These are phyloP conservation scores for Cettia cetti DNA, from an alignment of 2,113 vertebrate genomes.

Conservation along the genomic window DNA sequence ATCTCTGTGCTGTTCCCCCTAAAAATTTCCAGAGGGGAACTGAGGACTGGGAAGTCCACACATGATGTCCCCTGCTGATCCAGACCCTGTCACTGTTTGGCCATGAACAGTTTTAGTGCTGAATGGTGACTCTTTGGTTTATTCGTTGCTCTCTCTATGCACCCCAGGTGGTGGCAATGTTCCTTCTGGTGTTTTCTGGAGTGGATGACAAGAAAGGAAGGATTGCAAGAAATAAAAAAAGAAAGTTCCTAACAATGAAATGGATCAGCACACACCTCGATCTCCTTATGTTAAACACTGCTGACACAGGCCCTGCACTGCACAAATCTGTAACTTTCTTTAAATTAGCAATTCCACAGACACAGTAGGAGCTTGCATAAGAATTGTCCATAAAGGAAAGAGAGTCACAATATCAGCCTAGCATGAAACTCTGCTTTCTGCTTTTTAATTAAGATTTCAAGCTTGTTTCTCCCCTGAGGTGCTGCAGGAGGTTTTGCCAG, in stretches of 20 bases:
- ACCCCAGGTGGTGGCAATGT: background rate
- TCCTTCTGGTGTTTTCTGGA: conserved; percentile 8
- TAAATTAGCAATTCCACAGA: conserved; percentile 65
- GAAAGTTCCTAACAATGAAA: background rate
- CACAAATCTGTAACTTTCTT: conserved; percentile 26
- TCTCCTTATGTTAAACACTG: conserved; percentile 41
- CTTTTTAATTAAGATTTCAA: conserved; percentile 72
- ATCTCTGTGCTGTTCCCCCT: background rate
- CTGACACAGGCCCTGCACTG: conserved; percentile 44
- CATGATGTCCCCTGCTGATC: background rate
- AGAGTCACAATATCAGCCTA: conserved; percentile 54
- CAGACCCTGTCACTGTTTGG: too few species aligned
- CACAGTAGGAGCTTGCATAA: conserved; percentile 58
- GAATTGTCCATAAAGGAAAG: conserved; percentile 61
- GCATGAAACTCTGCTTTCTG: conserved; percentile 56
- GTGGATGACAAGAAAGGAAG: background rate
- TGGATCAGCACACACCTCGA: background rate
- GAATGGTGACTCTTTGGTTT: background rate
- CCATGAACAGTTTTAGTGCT: background rate
- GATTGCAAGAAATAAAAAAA: background rate
- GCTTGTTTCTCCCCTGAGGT: conserved; percentile 48
- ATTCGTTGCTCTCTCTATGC: background rate
- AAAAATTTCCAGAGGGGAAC: background rate
- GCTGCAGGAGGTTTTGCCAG: background rate
- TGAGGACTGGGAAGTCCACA: background rate